A percentile compares a stretch with the other conserved stretches of the same genome.
Evolutionary conservation across 1,140 invertebrate species (phyloP).

Genomic region (Drosophila nikananu): DNA sequence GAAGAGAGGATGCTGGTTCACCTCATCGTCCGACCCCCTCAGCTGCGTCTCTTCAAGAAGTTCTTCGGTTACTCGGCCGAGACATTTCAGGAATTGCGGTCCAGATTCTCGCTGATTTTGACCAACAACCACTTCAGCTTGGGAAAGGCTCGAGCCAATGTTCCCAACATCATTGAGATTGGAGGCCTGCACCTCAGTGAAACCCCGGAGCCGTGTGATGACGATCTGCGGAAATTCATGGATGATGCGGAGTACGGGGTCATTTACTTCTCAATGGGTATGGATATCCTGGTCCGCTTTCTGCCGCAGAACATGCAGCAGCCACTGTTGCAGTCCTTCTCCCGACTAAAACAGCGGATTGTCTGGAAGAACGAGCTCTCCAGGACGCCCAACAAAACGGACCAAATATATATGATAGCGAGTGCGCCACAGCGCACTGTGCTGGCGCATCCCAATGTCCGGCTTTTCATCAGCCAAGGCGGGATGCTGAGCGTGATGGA

Average conservation of each 20-base stretch:
- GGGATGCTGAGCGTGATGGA: constrained; percentile 56
- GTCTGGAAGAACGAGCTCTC: constrained; percentile 56
- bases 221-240: constrained; percentile 85
- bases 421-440: constrained; percentile 86
- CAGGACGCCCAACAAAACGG: constrained; percentile 60
- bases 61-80: constrained; percentile 51
- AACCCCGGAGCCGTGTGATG: constrained; percentile 64
- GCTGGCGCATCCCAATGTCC: constrained; percentile 72
- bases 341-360: constrained; percentile 76
- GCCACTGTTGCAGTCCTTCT: constrained; percentile 34
- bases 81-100: constrained; percentile 33
- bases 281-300: constrained; percentile 86
- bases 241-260: constrained; percentile 87
- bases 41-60: constrained; percentile 65
- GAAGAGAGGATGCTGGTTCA: constrained; percentile 47
- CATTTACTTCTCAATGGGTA: constrained; percentile 88
- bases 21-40: constrained; percentile 50
- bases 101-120: constrained; percentile 52
- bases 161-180: constrained; percentile 79
- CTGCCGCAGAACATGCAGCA: constrained; percentile 85
- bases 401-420: constrained; percentile 88
- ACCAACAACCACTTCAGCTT: constrained; percentile 68
- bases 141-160: constrained; percentile 57
- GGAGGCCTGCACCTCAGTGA: constrained; percentile 87
- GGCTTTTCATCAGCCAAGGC: constrained; percentile 52